Base-by-base conservation (phyloP, 2,888 invertebrate genomes). In the Nysson spinosus region DNA sequence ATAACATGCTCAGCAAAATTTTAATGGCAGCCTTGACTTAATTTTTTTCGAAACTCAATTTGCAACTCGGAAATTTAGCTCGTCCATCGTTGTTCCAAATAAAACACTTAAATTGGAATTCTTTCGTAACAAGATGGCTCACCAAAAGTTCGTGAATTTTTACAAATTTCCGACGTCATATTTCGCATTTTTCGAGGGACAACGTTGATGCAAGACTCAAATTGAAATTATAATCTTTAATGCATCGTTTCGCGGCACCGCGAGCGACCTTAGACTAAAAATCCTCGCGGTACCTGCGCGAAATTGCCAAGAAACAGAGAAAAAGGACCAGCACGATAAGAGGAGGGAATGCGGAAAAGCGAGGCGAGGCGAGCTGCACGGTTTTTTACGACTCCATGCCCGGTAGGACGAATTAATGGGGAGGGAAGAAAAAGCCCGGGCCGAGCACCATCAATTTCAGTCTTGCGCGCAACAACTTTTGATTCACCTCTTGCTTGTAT, bases 401-500 rank as follows among this genome's bases (percentile, higher is more conserved):
- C 30, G 7, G n/a, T n/a, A n/a, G n/a, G 20, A 16, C 28, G 28
- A 44, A 30, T 44, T 44, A 44, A 44, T 44, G 44, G 44, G 17
- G 20, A 44, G 20, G 32, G 30, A 12, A 19, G 44, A 44, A 44
- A 44, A 44, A 44, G 20, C 44, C 19, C 19, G 30, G 22, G n/a
- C 4, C 5, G 43, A 19, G 26, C 26, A 32, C 44, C 44, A 44
- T 44, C 44, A 44, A 44, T 44, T 44, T 44, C 11, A 32, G 19
- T 32, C 44, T 19, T 20, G 30, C 44, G 30, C 6, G 44, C 20
- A 20, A n/a, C 28, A 32, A 17, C 24, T 30, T 44, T 20, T 7
- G 44, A 44, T 44, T 44, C 44, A 44, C 20, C 44, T 17, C 32
- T n/a, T 19, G 37, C 19, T 19, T 34, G 34, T 16, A 34, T 14